A percentile compares a stretch with the other conserved stretches of the same genome.
Conservation (phyloP, 2,888 invertebrate species). For the Cryptocephalus primarius region DNA sequence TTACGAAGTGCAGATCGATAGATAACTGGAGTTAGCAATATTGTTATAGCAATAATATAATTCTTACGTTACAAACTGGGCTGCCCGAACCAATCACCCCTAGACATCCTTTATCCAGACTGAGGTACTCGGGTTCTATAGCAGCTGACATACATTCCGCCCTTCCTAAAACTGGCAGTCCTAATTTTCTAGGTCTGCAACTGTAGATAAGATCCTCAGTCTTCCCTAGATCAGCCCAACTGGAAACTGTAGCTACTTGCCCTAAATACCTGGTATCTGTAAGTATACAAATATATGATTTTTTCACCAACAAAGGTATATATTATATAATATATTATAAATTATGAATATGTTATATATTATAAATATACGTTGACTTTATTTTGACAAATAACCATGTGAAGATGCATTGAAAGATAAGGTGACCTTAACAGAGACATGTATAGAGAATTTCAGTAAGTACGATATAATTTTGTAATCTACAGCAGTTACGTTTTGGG, state of each 20-base stretch:
- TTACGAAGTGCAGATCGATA: too few relatives aligned
- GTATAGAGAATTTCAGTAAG: too few relatives aligned
- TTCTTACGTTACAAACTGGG: constrained; percentile 40
- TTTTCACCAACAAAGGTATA: too few relatives aligned
- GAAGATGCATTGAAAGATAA: too few relatives aligned
- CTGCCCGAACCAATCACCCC: constrained; percentile 41
- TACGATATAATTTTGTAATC: too few relatives aligned
- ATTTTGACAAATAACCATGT: too few relatives aligned
- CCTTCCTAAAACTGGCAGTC: constrained; percentile 40
- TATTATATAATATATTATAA: too few relatives aligned
- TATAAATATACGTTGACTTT: too few relatives aligned
- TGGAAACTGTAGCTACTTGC: constrained; percentile 40
- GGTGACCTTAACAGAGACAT: too few relatives aligned
- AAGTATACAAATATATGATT: constrained; percentile 9
- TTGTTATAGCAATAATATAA: constrained; percentile 1
- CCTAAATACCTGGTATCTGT: constrained; percentile 38
- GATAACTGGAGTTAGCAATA: neutral
- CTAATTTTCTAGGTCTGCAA: constrained; percentile 43
- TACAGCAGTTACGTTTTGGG: too few relatives aligned
- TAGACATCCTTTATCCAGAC: constrained; percentile 44
- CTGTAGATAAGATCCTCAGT: constrained; percentile 15
- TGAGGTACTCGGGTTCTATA: constrained; percentile 28
- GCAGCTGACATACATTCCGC: constrained; percentile 37
- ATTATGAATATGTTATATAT: too few relatives aligned
- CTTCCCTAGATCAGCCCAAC: constrained; percentile 33